Percentiles rank a stretch among this genome's conserved stretches.
Evolutionary conservation across 2,113 vertebrate species (phyloP).

Genomic region (Otolemur garnettii): DNA sequence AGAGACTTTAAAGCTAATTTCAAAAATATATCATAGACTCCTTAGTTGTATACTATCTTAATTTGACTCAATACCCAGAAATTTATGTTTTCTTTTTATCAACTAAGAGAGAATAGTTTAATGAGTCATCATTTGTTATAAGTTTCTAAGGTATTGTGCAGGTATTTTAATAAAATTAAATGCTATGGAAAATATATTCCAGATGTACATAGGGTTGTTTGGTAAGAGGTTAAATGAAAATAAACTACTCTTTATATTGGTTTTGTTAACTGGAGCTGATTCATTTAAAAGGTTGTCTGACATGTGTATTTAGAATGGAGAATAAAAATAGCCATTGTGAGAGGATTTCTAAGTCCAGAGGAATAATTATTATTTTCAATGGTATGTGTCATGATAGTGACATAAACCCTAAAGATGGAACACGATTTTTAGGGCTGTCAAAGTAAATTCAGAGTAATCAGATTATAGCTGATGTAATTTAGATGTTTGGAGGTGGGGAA

Average conservation of each 20-base stretch:
- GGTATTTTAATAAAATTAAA: not conserved
- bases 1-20: not conserved
- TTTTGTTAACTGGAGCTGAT: not conserved
- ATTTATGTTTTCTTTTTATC: not conserved
- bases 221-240: not conserved
- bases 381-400: slow-evolving; percentile 2
- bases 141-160: not conserved
- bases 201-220: not conserved
- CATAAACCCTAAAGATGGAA: slow-evolving; percentile 17
- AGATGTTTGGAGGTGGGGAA: slow-evolving; percentile 39
- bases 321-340: not conserved
- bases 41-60: not conserved
- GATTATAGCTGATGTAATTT: slow-evolving; percentile 71
- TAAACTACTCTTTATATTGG: not conserved
- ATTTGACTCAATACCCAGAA: not conserved
- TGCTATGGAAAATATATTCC: not conserved
- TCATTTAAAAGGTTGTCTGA: not conserved
- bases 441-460: slow-evolving; percentile 62
- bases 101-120: not conserved
- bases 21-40: not conserved
- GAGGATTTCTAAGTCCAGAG: not conserved
- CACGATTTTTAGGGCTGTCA: not conserved
- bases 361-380: slow-evolving; percentile 27
- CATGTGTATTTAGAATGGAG: not conserved
- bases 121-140: not conserved